Evolutionary conservation across 30 jellyfish, hydroid and myxozoan genomes (phyloP).

Genomic region (Sanderia malayensis): DNA sequence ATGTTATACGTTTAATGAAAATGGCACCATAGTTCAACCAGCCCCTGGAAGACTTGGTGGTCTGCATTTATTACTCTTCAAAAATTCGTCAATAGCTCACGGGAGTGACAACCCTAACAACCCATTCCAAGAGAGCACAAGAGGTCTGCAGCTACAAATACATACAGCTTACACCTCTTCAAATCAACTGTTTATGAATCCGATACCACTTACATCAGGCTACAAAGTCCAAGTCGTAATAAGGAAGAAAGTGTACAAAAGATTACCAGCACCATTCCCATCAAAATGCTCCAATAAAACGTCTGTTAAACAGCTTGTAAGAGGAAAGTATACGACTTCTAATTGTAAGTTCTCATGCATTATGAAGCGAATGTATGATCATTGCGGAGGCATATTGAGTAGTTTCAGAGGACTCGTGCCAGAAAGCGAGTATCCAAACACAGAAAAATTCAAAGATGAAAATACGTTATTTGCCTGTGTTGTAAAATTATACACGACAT

Average conservation of each 20-base stretch:
- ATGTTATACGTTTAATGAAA: not conserved
- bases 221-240: not conserved
- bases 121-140: not conserved
- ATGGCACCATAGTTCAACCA: not conserved
- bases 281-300: slow-evolving; percentile 2
- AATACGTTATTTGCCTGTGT: not conserved
- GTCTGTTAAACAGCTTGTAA: not conserved
- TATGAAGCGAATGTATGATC: not conserved
- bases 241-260: not conserved
- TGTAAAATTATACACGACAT: too few relatives aligned
- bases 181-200: too few relatives aligned
- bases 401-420: not conserved
- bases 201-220: not conserved
- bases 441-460: not conserved
- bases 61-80: not conserved
- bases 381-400: not conserved
- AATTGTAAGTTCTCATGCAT: not conserved
- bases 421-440: not conserved
- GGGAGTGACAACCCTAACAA: not conserved
- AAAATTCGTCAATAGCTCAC: not conserved
- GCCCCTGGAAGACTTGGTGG: not conserved
- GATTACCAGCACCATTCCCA: slow-evolving; percentile 1
- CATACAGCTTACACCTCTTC: not conserved
- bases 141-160: not conserved
- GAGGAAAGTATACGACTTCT: not conserved